Base-by-base conservation (phyloP, 2,113 vertebrate genomes). In the Alethe diademata region DNA sequence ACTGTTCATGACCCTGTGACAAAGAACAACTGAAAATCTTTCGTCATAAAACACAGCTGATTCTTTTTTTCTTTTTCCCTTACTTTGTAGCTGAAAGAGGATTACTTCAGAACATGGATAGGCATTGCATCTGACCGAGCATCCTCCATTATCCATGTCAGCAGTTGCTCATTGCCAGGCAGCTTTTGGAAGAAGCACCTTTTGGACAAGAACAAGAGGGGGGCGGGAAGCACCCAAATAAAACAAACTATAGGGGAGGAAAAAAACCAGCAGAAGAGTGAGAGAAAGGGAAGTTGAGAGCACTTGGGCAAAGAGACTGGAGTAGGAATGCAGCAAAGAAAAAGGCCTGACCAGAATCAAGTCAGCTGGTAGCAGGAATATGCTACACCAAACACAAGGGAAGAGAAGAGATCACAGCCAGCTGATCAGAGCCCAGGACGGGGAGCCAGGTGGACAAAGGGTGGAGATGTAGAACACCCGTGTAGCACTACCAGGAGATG, bases 331-430 rank as follows among this genome's bases (percentile, higher is more conserved):
- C 28, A 48, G 24, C 19, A 47, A 81, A 86, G 19, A 31, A 74
- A 62, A 80, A 64, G 19, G 4, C 8, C 17, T 71, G n/a, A 43
- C 11, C 29, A 71, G 53, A 86, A 78, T 53, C 28, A 62, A 2
- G 20, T 56, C 60, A 67, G 25, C 11, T 70, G 28, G 9, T 17
- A 71, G 48, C 56, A 65, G 35, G 29, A 84, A 43, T 26, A 51
- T 0, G 0, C 33, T 58, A 14, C 35, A 50, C 8, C 1, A 20
- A 91, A 43, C 1, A 2, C 38, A 71, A 47, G 17, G 19, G 40
- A 78, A 51, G 35, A 74, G 19, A 4, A 58, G 22, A 56, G 19
- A 18, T 47, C 45, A 48, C 25, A 72, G 25, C 10, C 35, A 61
- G 33, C 15, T 75, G 62, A 36, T 60, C 31, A 88, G 54, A 78